Conservation (phyloP, 92 coral and sea anemone species). For the Phymanthus crucifer region DNA sequence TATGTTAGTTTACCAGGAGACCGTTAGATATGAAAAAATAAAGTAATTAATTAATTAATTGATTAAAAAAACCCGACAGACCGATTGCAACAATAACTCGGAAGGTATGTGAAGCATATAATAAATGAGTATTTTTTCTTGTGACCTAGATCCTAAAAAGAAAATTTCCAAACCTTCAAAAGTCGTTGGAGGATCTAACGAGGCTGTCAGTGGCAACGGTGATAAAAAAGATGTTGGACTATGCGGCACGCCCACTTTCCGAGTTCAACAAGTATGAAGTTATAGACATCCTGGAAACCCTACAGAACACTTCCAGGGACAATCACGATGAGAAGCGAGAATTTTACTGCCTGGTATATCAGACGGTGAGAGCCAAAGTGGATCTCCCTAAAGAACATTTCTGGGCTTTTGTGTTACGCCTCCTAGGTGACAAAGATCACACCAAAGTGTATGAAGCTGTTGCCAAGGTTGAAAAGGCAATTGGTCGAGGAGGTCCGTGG, state of each 20-base stretch:
- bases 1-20: no score
- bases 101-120: no score
- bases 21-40: no score
- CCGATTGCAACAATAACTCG: no score
- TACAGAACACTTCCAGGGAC: slow-evolving; percentile 39
- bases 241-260: background rate
- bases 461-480: slow-evolving; percentile 34
- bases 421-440: slow-evolving; percentile 33
- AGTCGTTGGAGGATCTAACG: background rate
- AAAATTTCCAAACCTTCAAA: background rate
- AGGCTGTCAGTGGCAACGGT: background rate
- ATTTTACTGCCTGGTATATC: slow-evolving; percentile 40
- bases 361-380: slow-evolving; percentile 12
- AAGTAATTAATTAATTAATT: no score
- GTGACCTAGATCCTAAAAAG: background rate
- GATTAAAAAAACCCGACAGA: no score
- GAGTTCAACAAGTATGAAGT: slow-evolving; percentile 33
- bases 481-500: background rate
- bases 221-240: background rate
- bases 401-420: slow-evolving; percentile 30
- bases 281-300: slow-evolving; percentile 36
- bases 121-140: no score
- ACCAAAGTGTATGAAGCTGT: slow-evolving; percentile 21
- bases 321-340: slow-evolving; percentile 31
- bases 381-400: slow-evolving; percentile 43